Evolutionary conservation across 1,140 invertebrate genomes (phyloP).

Genomic region (Tetramorium alpestre): DNA sequence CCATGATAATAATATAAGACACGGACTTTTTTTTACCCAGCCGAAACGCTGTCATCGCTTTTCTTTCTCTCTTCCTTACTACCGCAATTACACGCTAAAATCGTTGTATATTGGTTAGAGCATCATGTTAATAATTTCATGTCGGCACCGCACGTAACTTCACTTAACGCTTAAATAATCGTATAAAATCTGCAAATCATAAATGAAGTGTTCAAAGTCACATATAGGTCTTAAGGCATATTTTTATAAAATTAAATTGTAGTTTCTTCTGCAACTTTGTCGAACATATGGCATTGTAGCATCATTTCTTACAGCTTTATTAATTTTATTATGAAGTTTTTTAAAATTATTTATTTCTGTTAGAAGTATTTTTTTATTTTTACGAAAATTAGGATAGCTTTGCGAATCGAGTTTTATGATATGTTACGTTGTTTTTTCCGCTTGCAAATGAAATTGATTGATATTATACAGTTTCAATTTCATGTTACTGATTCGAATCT

Average conservation of each 20-base stretch:
- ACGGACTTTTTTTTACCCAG: constrained; percentile 15
- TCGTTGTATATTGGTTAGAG: not conserved
- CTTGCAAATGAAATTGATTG: not conserved
- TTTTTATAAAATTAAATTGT: no score
- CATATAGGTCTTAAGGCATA: not conserved
- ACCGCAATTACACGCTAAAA: not conserved
- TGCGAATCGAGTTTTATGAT: not conserved
- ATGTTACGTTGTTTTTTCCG: not conserved
- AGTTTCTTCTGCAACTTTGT: no score
- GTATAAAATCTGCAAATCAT: constrained; percentile 11
- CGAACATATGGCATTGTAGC: no score
- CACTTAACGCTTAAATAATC: constrained; percentile 33
- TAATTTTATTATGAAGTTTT: not conserved
- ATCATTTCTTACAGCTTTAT: not conserved
- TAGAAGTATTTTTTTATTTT: not conserved
- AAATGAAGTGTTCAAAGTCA: constrained; percentile 12
- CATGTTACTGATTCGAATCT: not conserved
- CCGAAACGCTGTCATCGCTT: not conserved
- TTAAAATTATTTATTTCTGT: not conserved
- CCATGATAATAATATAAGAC: constrained; percentile 29
- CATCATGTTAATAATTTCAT: constrained; percentile 26
- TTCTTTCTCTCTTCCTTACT: not conserved
- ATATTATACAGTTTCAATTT: not conserved
- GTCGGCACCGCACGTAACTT: not conserved
- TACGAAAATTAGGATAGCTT: not conserved